A percentile compares a stretch with the other conserved stretches of the same genome.
Conservation (phyloP, 2,113 vertebrate species). For the Phyllopteryx taeniolatus region DNA sequence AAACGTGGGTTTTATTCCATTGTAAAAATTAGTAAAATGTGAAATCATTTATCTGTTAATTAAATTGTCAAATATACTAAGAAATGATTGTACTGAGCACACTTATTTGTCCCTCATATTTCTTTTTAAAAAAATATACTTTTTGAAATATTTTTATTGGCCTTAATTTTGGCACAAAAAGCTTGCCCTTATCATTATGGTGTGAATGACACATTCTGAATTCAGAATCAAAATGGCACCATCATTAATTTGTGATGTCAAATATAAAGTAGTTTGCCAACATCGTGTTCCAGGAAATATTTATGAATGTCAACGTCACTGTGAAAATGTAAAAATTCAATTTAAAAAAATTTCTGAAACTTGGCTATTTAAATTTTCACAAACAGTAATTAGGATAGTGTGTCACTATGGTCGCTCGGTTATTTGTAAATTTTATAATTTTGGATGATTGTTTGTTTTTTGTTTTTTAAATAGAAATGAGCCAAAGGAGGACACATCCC, state of each 20-base stretch:
- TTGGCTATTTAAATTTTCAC: not conserved
- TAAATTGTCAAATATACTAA: not conserved
- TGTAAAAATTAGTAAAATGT: not conserved
- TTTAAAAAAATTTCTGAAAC: not conserved
- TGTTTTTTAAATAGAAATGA: not conserved
- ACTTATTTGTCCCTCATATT: not conserved
- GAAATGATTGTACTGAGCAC: not conserved
- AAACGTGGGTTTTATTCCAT: too few relatives aligned
- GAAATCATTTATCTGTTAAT: not conserved
- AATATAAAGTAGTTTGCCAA: not conserved
- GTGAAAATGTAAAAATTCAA: not conserved
- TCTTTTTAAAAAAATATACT: not conserved
- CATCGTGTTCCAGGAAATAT: not conserved
- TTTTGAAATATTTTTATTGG: not conserved
- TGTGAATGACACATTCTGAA: not conserved
- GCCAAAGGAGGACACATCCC: not conserved
- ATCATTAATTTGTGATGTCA: not conserved
- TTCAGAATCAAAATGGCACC: not conserved
- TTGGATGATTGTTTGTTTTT: not conserved
- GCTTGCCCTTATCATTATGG: too few relatives aligned
- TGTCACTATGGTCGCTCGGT: not conserved
- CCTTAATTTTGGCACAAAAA: not conserved
- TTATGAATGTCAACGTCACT: not conserved
- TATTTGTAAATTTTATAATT: not conserved
- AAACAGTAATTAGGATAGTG: not conserved